Base-by-base conservation (phyloP, 2,888 invertebrate genomes). In the Athetis lepigone region DNA sequence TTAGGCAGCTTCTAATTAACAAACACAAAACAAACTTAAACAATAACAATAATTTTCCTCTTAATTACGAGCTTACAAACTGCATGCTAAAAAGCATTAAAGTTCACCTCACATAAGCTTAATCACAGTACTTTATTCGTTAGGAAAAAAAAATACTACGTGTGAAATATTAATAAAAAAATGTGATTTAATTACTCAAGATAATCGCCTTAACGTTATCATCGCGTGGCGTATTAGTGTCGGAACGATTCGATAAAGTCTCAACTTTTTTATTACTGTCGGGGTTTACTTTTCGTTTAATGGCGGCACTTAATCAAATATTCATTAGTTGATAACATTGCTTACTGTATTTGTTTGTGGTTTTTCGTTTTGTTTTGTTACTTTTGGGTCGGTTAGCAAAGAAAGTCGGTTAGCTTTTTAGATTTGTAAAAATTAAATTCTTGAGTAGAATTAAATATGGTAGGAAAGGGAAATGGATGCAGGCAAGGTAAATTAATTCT, bases 191-290 rank as follows among this genome's bases (percentile, higher is more conserved):
- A 91, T 91, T 90, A 89, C 83, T 88, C 85, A 80, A 86, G 88
- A 88, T 90, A 89, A 89, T 83, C 84, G 80, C 76, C 75, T 85
- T 83, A 67, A 75, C 81, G 82, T 87, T 88, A 89, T 87, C 87
- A 88, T 91, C 85, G 91, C 92, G 91, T 92, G 92, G 86, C 83
- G 83, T 88, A 91, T 91, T 91, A 92, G 84, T 88, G 87, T 87
- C 87, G 84, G 75, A 82, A 75, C 82, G 79, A 85, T 88, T 89
- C 81, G 88, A 90, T 89, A 89, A 88, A 82, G 75, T 82, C 81
- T 79, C 72, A 80, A 84, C 81, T 79, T 80, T 79, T 76, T 79
- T 69, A 75, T 75, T 75, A 69, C 63, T 43, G 52, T 39, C 49
- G 51, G 62, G 42, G 69, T 75, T 80, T 75, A 80, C 66, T 73